These are phyloP conservation scores for Luscinia luscinia DNA, from an alignment of 2,797 vertebrate species.

Conservation along the genomic window DNA sequence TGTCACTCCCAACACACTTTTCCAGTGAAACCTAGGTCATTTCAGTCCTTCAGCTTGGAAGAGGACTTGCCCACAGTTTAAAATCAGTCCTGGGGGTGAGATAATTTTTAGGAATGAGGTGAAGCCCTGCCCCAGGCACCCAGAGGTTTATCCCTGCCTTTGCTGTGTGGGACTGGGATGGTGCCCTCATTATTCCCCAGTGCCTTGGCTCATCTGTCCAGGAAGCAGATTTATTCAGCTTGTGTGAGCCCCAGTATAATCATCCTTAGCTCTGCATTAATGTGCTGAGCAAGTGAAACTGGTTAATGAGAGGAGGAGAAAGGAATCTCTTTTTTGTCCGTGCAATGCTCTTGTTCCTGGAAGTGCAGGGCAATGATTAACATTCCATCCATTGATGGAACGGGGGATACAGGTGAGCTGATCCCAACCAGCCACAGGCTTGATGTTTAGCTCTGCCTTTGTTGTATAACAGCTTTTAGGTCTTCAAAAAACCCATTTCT, in stretches of 20 bases:
- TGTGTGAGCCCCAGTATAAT: slow-evolving; percentile 2
- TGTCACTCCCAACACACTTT: background rate
- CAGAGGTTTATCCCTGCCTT: background rate
- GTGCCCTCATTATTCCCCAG: background rate
- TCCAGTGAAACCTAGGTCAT: background rate
- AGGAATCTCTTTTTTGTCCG: background rate
- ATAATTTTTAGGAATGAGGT: background rate
- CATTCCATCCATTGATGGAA: slow-evolving; percentile 56
- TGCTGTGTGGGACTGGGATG: background rate
- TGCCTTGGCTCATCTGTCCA: background rate
- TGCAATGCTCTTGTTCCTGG: slow-evolving; percentile 46
- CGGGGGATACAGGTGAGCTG: slow-evolving; percentile 41
- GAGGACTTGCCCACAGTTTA: background rate
- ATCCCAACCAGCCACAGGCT: slow-evolving; percentile 42
- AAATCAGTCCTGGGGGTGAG: background rate
- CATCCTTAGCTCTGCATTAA: background rate
- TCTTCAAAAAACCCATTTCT: background rate
- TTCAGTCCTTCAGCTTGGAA: background rate
- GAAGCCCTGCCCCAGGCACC: background rate
- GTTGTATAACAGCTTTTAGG: slow-evolving; percentile 8
- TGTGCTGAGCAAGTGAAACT: slow-evolving; percentile 48
- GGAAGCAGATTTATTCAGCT: slow-evolving; percentile 18
- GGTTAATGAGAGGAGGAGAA: slow-evolving; percentile 42
- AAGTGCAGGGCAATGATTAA: slow-evolving; percentile 40
- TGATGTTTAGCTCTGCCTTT: slow-evolving; percentile 21